Percentiles rank a stretch among this genome's conserved stretches.
phyloP scores from a whole-genome alignment of 2,113 vertebrate species.

The Sturnus vulgaris region DNA sequence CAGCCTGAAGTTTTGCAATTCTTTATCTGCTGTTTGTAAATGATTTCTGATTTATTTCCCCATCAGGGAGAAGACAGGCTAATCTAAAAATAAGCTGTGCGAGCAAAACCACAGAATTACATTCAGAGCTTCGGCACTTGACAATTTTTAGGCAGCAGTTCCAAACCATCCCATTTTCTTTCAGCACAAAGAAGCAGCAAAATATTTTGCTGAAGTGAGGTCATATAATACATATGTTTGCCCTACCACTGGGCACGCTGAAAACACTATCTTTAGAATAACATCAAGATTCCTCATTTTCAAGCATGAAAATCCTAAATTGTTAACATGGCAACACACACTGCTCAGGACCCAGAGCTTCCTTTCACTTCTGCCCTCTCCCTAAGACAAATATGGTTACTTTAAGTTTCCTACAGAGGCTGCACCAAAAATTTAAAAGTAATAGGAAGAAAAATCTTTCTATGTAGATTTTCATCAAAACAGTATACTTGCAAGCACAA shows the following conservation, averaged over 20 bases:
- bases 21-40: slow-evolving; percentile 19
- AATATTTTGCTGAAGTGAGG: background rate
- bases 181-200: background rate
- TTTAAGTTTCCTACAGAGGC: background rate
- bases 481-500: background rate
- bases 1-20: background rate
- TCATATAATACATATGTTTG: background rate
- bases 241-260: background rate
- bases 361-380: background rate
- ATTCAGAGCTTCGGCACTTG: background rate
- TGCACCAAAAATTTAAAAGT: background rate
- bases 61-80: background rate
- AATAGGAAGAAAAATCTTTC: background rate
- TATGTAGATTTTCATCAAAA: background rate
- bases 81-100: slow-evolving; percentile 44
- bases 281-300: background rate
- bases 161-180: background rate
- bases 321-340: background rate
- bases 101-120: slow-evolving; percentile 45
- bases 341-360: background rate
- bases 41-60: slow-evolving; percentile 24
- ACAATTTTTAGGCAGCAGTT: background rate
- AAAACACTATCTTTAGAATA: background rate
- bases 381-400: background rate
- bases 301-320: slow-evolving; percentile 5